phyloP scores from a whole-genome alignment of 2,797 vertebrate genomes.

The Intellagama lesueurii region DNA sequence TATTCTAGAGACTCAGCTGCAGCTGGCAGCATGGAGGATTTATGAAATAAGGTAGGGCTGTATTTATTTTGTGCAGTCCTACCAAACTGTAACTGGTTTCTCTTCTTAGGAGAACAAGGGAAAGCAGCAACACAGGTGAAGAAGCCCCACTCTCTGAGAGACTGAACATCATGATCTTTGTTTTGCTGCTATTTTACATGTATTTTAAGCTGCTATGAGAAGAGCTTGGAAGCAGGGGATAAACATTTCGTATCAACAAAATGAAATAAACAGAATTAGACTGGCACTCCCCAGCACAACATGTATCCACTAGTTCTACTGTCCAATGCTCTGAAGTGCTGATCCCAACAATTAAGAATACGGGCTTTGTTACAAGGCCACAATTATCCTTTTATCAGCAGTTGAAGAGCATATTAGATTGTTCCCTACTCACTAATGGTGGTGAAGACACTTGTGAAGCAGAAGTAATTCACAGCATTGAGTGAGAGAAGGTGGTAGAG shows the following conservation, averaged over 20 bases:
- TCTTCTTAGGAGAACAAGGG: background rate
- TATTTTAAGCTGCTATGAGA: background rate
- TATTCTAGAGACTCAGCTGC: background rate
- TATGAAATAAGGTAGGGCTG: no score
- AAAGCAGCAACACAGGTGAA: background rate
- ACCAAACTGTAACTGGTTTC: background rate
- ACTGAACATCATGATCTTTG: background rate
- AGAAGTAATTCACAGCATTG: conserved; percentile 98
- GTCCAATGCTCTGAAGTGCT: conserved; percentile 22
- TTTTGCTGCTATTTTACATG: background rate
- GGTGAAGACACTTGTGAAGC: conserved; percentile 96
- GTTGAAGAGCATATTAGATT: background rate
- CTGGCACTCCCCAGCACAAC: background rate
- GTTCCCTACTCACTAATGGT: conserved; percentile 89
- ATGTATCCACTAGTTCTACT: background rate
- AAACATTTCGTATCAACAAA: background rate
- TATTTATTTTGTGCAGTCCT: background rate
- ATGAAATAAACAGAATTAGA: background rate
- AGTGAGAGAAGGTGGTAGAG: conserved; percentile 96
- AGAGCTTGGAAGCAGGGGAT: background rate
- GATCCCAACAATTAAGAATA: background rate
- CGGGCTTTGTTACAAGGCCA: conserved; percentile 27
- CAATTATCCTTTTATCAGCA: background rate
- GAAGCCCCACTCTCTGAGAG: background rate
- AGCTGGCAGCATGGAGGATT: background rate